Evolutionary conservation across 2,888 invertebrate genomes (phyloP).

Genomic region (Callinectes sapidus): DNA sequence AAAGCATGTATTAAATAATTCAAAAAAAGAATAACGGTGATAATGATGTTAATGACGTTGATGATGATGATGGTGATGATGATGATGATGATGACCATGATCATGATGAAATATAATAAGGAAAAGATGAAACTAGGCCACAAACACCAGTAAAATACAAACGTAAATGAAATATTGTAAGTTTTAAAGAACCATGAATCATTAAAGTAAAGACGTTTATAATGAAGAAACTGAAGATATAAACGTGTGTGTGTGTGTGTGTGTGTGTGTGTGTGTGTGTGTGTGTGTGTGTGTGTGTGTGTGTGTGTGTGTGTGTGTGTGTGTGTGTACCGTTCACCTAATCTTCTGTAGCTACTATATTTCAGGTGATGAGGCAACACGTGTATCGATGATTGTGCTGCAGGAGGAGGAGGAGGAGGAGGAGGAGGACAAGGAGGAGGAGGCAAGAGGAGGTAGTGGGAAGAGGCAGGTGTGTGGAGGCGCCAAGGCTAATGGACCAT

Average conservation of each 20-base stretch:
- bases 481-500: background rate
- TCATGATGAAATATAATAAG: background rate
- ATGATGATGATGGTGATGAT: no score
- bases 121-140: background rate
- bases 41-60: no score
- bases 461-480: conserved; percentile 8
- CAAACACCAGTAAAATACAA: background rate
- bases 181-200: background rate
- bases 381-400: conserved; percentile 2
- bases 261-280: background rate
- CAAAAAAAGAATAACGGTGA: background rate
- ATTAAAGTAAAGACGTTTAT: background rate
- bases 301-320: conserved; percentile 20
- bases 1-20: background rate
- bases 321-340: background rate
- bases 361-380: background rate
- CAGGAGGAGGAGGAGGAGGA: conserved; percentile 39
- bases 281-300: conserved; percentile 21
- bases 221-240: background rate
- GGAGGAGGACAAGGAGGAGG: conserved; percentile 44
- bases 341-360: background rate
- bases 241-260: background rate
- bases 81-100: no score
- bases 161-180: background rate
- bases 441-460: conserved; percentile 21